A percentile compares a stretch with the other conserved stretches of the same genome.
Conservation (phyloP, 1,140 invertebrate genomes). For the Maconellicoccus hirsutus region DNA sequence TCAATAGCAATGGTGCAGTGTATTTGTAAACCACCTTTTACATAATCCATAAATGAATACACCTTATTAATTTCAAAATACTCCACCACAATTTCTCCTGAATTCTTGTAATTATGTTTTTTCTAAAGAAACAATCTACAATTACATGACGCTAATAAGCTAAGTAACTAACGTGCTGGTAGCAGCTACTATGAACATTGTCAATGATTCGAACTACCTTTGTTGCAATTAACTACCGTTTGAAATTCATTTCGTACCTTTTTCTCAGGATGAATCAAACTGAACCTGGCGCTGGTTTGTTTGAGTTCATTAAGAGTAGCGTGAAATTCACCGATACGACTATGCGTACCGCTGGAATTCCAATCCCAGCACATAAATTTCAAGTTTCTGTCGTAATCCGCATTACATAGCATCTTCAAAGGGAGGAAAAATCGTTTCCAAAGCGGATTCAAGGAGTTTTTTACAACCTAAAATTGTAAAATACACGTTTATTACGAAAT, state of each 20-base stretch:
- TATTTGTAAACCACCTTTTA: constrained; percentile 43
- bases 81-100: constrained; percentile 33
- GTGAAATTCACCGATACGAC: constrained; percentile 37
- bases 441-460: constrained; percentile 42
- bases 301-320: constrained; percentile 31
- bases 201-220: background rate
- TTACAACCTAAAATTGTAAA: constrained; percentile 37
- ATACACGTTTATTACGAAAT: background rate
- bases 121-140: constrained; percentile 27
- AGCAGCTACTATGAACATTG: background rate
- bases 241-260: constrained; percentile 28
- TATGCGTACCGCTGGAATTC: constrained; percentile 37
- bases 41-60: constrained; percentile 46
- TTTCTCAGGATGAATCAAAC: constrained; percentile 32
- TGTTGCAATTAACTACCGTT: background rate
- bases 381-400: constrained; percentile 43
- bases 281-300: constrained; percentile 27
- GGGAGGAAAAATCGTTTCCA: constrained; percentile 46
- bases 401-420: constrained; percentile 44
- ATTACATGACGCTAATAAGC: background rate
- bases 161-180: background rate
- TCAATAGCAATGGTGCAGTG: constrained; percentile 47
- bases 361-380: constrained; percentile 36
- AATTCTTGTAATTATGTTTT: constrained; percentile 34
- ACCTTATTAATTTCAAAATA: constrained; percentile 34